These are phyloP conservation scores for Brachyptera risi DNA, from an alignment of 2,888 invertebrate genomes.

Conservation along the genomic window DNA sequence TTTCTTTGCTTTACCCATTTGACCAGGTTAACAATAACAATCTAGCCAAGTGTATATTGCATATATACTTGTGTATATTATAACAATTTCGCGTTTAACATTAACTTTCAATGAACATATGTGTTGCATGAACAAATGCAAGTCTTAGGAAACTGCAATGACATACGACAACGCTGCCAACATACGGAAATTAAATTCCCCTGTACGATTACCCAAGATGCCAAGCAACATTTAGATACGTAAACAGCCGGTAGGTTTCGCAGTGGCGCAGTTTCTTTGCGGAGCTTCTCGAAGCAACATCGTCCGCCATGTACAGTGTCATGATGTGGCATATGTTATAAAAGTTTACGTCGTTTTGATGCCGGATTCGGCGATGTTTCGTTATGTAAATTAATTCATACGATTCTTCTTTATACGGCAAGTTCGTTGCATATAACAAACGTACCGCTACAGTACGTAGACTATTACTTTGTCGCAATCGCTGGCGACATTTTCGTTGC, in stretches of 20 bases:
- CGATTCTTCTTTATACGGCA: conserved; percentile 33
- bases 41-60: neutral
- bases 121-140: neutral
- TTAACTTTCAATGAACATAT: conserved; percentile 1
- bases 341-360: conserved; percentile 38
- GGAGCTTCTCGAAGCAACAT: conserved; percentile 29
- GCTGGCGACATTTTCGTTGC: conserved; percentile 33
- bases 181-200: no score
- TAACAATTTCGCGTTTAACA: no score
- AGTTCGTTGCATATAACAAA: conserved; percentile 28
- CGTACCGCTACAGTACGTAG: conserved; percentile 30
- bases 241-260: conserved; percentile 28
- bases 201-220: no score
- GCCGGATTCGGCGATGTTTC: conserved; percentile 37
- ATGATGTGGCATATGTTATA: conserved; percentile 46
- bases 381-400: conserved; percentile 41
- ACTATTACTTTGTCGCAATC: conserved; percentile 30
- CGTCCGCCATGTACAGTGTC: conserved; percentile 42
- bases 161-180: neutral
- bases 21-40: neutral
- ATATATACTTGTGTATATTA: neutral
- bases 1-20: conserved; percentile 73
- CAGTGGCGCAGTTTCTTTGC: conserved; percentile 21
- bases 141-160: neutral
- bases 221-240: no score